Conservation (phyloP, 2,797 vertebrate genomes). For the Lacerta viridis region DNA sequence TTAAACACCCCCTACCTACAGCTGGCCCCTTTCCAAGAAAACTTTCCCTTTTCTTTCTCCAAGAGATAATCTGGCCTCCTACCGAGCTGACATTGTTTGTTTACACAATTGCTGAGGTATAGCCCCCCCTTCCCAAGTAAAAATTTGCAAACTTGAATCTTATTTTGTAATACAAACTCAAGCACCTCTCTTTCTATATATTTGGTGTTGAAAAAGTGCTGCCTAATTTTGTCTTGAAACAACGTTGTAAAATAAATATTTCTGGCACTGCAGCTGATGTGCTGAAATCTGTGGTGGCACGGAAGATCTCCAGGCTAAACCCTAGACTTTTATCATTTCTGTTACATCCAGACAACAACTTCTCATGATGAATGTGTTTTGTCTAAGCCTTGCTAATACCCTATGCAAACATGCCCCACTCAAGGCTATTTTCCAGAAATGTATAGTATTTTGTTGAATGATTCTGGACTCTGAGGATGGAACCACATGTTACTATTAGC, state of each 20-base stretch:
- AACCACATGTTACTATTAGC: background rate
- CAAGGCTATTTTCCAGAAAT: background rate
- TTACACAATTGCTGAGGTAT: slow-evolving; percentile 73
- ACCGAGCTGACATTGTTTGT: slow-evolving; percentile 76
- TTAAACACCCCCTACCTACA: slow-evolving; percentile 83
- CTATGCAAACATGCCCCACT: background rate
- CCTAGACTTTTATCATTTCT: slow-evolving; percentile 43
- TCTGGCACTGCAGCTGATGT: slow-evolving; percentile 51
- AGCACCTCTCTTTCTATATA: slow-evolving; percentile 12
- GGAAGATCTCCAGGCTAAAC: background rate
- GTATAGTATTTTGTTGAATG: background rate
- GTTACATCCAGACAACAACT: slow-evolving; percentile 35
- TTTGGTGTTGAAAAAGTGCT: slow-evolving; percentile 17
- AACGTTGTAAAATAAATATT: slow-evolving; percentile 53
- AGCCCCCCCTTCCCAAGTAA: slow-evolving; percentile 70
- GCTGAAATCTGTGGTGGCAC: slow-evolving; percentile 36
- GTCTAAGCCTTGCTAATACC: background rate
- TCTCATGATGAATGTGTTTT: background rate
- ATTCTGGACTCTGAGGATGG: slow-evolving; percentile 24
- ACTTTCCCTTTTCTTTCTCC: slow-evolving; percentile 78
- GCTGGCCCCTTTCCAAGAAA: slow-evolving; percentile 82
- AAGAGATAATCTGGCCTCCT: slow-evolving; percentile 81
- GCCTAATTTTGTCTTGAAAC: slow-evolving; percentile 24
- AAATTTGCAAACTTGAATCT: slow-evolving; percentile 77
- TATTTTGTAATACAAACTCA: slow-evolving; percentile 71